phyloP scores from a whole-genome alignment of 2,888 invertebrate species.

The Lasioglossum villosulum region DNA sequence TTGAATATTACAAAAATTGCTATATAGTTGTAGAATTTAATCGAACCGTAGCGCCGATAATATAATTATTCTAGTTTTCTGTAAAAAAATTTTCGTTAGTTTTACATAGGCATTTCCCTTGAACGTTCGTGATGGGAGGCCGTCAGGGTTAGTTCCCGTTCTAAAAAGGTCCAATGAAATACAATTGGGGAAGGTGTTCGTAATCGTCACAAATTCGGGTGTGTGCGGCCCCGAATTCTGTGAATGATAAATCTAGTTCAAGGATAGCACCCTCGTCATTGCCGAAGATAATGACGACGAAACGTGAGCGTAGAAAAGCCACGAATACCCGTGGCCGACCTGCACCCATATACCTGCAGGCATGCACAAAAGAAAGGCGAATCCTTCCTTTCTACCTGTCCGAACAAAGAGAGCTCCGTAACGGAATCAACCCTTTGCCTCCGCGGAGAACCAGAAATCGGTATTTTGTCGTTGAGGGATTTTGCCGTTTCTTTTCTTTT shows the following conservation, averaged over 20 bases:
- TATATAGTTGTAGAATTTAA: too few relatives aligned
- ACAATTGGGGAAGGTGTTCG: conserved; percentile 42
- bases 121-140: not conserved
- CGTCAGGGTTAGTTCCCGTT: not conserved
- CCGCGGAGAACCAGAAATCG: conserved; percentile 48
- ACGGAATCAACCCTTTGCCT: conserved; percentile 73
- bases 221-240: conserved; percentile 30
- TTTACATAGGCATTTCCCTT: not conserved
- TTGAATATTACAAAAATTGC: too few relatives aligned
- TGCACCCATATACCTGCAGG: conserved; percentile 70
- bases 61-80: too few relatives aligned
- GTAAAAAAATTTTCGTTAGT: too few relatives aligned
- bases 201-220: conserved; percentile 41
- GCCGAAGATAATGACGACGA: conserved; percentile 71
- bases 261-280: conserved; percentile 76
- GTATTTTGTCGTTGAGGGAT: conserved; percentile 46
- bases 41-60: too few relatives aligned
- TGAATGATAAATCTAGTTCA: conserved; percentile 75
- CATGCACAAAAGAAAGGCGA: conserved; percentile 70
- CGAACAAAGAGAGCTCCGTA: conserved; percentile 75
- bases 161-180: conserved; percentile 27
- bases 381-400: conserved; percentile 77
- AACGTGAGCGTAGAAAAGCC: conserved; percentile 65
- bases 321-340: conserved; percentile 65
- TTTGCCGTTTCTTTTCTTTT: conserved; percentile 18